Conservation (phyloP, 2,888 invertebrate species). For the Athalia rosae region DNA sequence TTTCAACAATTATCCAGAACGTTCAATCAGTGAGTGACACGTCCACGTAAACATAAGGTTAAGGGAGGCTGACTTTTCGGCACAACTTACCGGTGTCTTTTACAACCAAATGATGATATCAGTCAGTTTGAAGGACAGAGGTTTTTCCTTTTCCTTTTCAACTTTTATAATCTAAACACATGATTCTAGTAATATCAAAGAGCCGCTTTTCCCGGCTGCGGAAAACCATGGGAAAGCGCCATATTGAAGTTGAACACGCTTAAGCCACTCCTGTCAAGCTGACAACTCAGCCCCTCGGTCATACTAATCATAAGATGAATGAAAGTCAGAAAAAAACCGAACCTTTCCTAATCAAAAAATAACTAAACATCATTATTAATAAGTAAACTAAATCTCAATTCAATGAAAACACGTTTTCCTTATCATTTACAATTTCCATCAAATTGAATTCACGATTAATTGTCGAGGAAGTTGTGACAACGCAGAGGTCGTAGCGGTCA, state of each 20-base stretch:
- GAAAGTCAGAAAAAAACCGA: background rate
- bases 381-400: no score
- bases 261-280: conserved; percentile 52
- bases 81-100: conserved; percentile 3
- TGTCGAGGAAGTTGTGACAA: background rate
- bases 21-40: conserved; percentile 57
- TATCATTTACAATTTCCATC: background rate
- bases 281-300: conserved; percentile 45
- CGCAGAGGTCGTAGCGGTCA: background rate
- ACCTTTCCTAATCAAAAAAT: background rate
- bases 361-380: no score
- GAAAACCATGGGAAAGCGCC: conserved; percentile 58
- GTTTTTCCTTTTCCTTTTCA: conserved; percentile 12
- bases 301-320: background rate
- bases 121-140: background rate
- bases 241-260: conserved; percentile 63
- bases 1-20: no score
- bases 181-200: conserved; percentile 52
- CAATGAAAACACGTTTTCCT: no score
- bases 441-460: background rate
- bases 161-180: conserved; percentile 50
- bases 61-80: conserved; percentile 9
- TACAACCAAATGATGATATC: background rate
- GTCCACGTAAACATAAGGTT: conserved; percentile 56
- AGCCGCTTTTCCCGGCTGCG: conserved; percentile 54